Percentiles rank a stretch among this genome's conserved stretches.
These are phyloP conservation scores for Adrianichthys oophorus DNA, from an alignment of 2,797 vertebrate species.

Conservation along the genomic window DNA sequence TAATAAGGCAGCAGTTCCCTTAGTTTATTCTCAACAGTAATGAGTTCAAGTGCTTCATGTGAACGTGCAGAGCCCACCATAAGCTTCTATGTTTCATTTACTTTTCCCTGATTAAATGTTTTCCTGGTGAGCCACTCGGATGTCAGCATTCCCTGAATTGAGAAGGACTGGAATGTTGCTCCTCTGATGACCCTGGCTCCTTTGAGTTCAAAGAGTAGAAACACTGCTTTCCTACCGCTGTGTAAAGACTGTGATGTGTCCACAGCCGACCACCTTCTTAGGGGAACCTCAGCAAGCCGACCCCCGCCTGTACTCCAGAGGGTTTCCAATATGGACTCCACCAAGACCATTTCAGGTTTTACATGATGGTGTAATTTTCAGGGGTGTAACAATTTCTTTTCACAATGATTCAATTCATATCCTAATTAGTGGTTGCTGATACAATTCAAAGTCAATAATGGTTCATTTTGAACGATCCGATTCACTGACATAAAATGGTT, in stretches of 20 bases:
- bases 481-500: no score
- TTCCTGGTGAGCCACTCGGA: constrained; percentile 30
- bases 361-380: no score
- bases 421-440: no score
- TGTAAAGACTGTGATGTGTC: constrained; percentile 35
- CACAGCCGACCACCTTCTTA: constrained; percentile 85
- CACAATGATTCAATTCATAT: no score
- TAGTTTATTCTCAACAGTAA: constrained; percentile 33
- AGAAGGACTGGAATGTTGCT: constrained; percentile 45
- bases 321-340: constrained; percentile 87
- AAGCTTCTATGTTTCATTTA: constrained; percentile 36
- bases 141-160: constrained; percentile 42
- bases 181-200: constrained; percentile 29
- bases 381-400: no score
- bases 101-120: constrained; percentile 61
- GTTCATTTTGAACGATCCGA: no score
- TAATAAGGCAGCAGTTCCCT: constrained; percentile 30
- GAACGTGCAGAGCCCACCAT: constrained; percentile 59
- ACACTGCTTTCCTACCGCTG: constrained; percentile 19
- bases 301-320: constrained; percentile 83
- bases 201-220: constrained; percentile 30
- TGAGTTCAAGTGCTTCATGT: constrained; percentile 53
- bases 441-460: no score
- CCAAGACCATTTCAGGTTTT: constrained; percentile 88
- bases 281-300: constrained; percentile 83